Percentiles rank a stretch among this genome's conserved stretches.
Evolutionary conservation across 2,113 vertebrate genomes (phyloP).

Genomic region (Syngnathus scovelli): DNA sequence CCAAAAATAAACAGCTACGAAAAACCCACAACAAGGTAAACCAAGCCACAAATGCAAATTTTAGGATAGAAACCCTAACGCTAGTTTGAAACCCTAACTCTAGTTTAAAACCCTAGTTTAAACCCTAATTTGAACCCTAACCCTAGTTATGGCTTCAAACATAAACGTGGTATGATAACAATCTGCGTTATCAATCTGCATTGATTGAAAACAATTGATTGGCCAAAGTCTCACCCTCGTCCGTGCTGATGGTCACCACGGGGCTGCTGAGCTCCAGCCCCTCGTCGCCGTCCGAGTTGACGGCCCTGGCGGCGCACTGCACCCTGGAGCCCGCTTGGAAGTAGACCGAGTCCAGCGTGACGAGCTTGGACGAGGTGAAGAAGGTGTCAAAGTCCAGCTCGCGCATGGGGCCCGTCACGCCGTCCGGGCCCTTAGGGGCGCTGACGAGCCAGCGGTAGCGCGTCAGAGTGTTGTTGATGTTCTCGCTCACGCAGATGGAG

Average conservation of each 20-base stretch:
- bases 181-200: no score
- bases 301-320: constrained; percentile 86
- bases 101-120: no score
- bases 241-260: constrained; percentile 74
- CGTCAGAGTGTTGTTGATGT: constrained; percentile 87
- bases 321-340: constrained; percentile 90
- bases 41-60: neutral
- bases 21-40: neutral
- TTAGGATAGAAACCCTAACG: no score
- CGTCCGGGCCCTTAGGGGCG: constrained; percentile 79
- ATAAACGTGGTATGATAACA: no score
- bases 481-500: constrained; percentile 86
- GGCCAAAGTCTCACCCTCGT: constrained; percentile 73
- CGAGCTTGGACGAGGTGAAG: constrained; percentile 91
- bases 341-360: constrained; percentile 90
- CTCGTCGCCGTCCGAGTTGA: constrained; percentile 80
- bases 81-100: no score
- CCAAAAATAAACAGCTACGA: neutral
- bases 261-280: constrained; percentile 85
- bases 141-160: no score
- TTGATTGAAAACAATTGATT: neutral
- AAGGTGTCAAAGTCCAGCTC: constrained; percentile 93
- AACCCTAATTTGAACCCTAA: no score
- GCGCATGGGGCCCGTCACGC: constrained; percentile 87
- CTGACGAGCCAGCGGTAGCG: constrained; percentile 89